A percentile compares a stretch with the other conserved stretches of the same genome.
Evolutionary conservation across 2,888 invertebrate genomes (phyloP).

Genomic region (Anorthoa munda): DNA sequence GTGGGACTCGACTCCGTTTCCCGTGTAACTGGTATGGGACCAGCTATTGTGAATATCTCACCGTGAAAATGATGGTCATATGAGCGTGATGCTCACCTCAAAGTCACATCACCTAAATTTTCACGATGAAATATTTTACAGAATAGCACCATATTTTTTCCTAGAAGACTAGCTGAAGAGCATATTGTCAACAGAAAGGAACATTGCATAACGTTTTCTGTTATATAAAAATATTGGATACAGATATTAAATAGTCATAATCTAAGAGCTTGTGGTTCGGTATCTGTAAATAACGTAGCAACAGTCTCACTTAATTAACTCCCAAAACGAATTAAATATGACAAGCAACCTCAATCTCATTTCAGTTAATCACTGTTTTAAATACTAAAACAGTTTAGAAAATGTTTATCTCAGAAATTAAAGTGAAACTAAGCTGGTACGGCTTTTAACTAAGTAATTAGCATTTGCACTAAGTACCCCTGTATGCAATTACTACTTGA

Average conservation of each 20-base stretch:
- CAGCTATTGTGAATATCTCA: too few species aligned
- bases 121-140: too few species aligned
- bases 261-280: too few species aligned
- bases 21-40: too few species aligned
- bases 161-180: neutral
- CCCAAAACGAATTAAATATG: neutral
- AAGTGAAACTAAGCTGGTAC: conserved; percentile 1
- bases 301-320: conserved; percentile 8
- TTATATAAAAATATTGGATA: neutral
- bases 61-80: too few species aligned
- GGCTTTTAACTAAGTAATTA: conserved; percentile 39
- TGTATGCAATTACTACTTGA: conserved; percentile 20
- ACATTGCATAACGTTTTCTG: neutral
- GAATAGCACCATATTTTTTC: neutral
- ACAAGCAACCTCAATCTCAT: conserved; percentile 3
- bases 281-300: neutral
- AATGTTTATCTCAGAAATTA: conserved; percentile 17
- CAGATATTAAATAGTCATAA: neutral
- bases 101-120: too few species aligned
- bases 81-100: too few species aligned
- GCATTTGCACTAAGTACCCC: conserved; percentile 22
- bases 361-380: conserved; percentile 26
- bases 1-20: neutral
- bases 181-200: neutral
- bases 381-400: conserved; percentile 12